Evolutionary conservation across 2,797 vertebrate genomes (phyloP).

Genomic region (Sebastes reedi): DNA sequence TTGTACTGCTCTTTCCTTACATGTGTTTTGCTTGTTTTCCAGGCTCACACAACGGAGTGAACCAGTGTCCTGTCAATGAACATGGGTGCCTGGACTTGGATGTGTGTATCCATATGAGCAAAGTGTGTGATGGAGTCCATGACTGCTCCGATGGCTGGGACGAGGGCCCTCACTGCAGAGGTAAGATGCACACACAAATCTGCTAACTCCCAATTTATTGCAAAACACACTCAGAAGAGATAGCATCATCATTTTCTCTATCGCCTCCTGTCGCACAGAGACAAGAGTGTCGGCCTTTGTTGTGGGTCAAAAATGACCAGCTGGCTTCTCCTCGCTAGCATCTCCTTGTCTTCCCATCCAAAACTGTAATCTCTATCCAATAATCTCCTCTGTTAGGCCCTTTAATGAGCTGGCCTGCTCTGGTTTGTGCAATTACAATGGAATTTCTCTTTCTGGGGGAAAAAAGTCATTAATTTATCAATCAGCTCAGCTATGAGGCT

Average conservation of each 20-base stretch:
- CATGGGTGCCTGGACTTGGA: slow-evolving; percentile 92
- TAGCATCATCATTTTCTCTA: not conserved
- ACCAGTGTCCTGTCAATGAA: slow-evolving; percentile 93
- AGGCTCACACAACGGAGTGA: slow-evolving; percentile 92
- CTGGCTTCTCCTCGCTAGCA: not conserved
- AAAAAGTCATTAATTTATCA: slow-evolving; percentile 70
- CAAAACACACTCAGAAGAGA: not conserved
- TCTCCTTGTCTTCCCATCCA: slow-evolving; percentile 21
- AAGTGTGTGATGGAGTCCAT: slow-evolving; percentile 88
- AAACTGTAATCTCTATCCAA: slow-evolving; percentile 33
- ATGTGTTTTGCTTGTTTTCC: slow-evolving; percentile 39
- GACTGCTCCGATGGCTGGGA: slow-evolving; percentile 93
- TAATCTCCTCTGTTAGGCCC: slow-evolving; percentile 34
- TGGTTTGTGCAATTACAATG: slow-evolving; percentile 35
- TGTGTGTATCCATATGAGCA: slow-evolving; percentile 91
- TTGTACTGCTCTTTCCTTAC: not conserved
- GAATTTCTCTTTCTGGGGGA: slow-evolving; percentile 40
- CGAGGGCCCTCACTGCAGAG: slow-evolving; percentile 92
- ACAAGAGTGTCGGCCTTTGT: slow-evolving; percentile 1
- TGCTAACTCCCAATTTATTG: not conserved
- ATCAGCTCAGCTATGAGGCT: slow-evolving; percentile 45
- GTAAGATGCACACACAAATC: slow-evolving; percentile 69
- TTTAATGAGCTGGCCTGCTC: slow-evolving; percentile 50
- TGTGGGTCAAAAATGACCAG: slow-evolving; percentile 11
- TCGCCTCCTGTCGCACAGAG: not conserved